Evolutionary conservation across 2,888 invertebrate species (phyloP).

Genomic region (Peribatodes rhomboidaria): DNA sequence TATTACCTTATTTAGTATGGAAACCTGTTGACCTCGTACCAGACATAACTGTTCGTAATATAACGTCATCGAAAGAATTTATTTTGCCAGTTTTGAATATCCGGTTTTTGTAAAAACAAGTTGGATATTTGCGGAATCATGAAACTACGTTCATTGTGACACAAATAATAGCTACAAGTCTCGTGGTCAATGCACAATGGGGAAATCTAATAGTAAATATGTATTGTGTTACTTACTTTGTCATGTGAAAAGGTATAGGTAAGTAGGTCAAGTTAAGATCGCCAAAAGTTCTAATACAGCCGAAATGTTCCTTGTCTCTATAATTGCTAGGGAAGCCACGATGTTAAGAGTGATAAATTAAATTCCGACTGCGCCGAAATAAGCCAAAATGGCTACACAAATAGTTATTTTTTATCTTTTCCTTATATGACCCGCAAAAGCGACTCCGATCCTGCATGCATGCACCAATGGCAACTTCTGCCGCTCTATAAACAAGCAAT

Average conservation of each 20-base stretch:
- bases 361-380: neutral
- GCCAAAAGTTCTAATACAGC: too few relatives aligned
- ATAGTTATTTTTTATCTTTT: neutral
- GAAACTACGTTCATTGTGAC: neutral
- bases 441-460: neutral
- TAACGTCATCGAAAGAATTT: slow-evolving; percentile 25
- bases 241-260: too few relatives aligned
- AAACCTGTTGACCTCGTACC: slow-evolving; percentile 30
- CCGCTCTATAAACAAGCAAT: slow-evolving; percentile 34
- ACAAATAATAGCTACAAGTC: neutral
- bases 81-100: neutral
- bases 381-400: neutral
- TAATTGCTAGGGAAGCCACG: too few relatives aligned
- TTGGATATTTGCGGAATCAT: neutral
- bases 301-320: too few relatives aligned
- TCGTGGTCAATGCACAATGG: too few relatives aligned
- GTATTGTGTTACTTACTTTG: too few relatives aligned
- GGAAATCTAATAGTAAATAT: too few relatives aligned
- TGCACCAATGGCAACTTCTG: slow-evolving; percentile 16
- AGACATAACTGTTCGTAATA: slow-evolving; percentile 34
- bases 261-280: too few relatives aligned
- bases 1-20: neutral
- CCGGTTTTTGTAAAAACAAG: neutral
- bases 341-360: neutral
- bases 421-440: neutral